Base-by-base conservation (phyloP, 2,113 vertebrate species). In the Cinclus cinclus region DNA sequence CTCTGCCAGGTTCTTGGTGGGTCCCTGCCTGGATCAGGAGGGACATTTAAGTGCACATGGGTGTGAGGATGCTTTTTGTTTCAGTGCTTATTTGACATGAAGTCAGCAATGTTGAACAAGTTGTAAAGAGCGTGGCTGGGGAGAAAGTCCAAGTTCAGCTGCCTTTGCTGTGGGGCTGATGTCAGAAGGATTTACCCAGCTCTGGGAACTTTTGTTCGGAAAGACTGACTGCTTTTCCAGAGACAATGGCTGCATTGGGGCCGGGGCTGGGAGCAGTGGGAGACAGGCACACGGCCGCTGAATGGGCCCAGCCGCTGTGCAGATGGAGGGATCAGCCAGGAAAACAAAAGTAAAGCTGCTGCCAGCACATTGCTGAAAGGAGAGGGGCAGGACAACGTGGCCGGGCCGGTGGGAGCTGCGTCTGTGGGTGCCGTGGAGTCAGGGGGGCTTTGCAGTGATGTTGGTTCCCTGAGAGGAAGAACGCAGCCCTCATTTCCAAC, bases 291-390 rank as follows among this genome's bases (percentile, higher is more conserved):
- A 39, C 1, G 47, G 94, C 33, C 3, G 6, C 94, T 97, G 98
- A 96, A 95, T 97, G 96, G 95, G 92, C 95, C 92, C 96, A 96
- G 96, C 96, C 95, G 23, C 93, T 49, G 71, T 79, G 93, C 97
- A 98, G 97, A 98, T 97, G 97, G 97, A 94, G 95, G 97, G 97
- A 98, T 97, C 98, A 97, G 94, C 93, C 59, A 23, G 92, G 24
- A 46, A 95, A 96, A 98, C 98, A 98, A 98, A 98, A 97, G 97
- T 95, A 97, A 96, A 97, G 97, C 98, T 98, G 96, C 94, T 96
- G 94, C 95, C 96, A 97, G 98, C 97, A 97, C 91, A 96, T 97
- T 97, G 85, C 95, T 98, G 97, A 97, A 95, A 95, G 62, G 94
- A 97, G 93, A 97, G 89, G 81, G 93, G 96, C 97, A 97, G 94